Evolutionary conservation across 2,797 vertebrate genomes (phyloP).

Genomic region (Chloroceryle amazona): DNA sequence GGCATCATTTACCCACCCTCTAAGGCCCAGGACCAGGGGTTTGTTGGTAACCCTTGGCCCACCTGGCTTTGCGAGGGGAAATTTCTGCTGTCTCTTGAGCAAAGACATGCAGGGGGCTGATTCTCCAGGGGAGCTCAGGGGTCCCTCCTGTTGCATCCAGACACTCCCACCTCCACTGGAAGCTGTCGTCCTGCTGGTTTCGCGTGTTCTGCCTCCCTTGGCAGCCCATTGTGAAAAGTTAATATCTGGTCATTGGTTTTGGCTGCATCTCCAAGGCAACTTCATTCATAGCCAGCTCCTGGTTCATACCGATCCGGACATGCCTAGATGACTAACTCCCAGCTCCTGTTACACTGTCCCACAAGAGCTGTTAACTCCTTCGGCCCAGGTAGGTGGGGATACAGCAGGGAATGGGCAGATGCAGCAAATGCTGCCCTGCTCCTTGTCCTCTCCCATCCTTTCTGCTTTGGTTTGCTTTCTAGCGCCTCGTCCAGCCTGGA

Average conservation of each 20-base stretch:
- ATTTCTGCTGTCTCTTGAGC: neutral
- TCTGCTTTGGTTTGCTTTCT: neutral
- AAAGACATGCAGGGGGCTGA: neutral
- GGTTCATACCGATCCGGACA: conserved; percentile 53
- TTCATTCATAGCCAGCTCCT: conserved; percentile 31
- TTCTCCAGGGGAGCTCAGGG: neutral
- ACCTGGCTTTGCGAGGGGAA: neutral
- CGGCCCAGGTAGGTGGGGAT: neutral
- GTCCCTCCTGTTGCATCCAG: fast-evolving
- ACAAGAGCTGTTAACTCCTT: conserved; percentile 58
- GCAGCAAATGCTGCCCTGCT: fast-evolving
- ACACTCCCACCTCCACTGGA: neutral
- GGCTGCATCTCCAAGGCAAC: conserved; percentile 69
- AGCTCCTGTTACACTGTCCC: conserved; percentile 42
- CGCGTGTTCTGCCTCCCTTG: conserved; percentile 26
- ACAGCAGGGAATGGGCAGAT: neutral
- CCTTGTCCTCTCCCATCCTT: neutral
- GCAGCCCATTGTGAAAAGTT: conserved; percentile 48
- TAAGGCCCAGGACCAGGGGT: neutral
- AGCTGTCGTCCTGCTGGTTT: conserved; percentile 1
- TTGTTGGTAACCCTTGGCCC: neutral
- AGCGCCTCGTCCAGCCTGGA: neutral
- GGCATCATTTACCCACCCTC: neutral
- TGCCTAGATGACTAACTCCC: conserved; percentile 48
- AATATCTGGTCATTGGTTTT: conserved; percentile 71